Base-by-base conservation (phyloP, 2,113 vertebrate genomes). In the Clarias magur region DNA sequence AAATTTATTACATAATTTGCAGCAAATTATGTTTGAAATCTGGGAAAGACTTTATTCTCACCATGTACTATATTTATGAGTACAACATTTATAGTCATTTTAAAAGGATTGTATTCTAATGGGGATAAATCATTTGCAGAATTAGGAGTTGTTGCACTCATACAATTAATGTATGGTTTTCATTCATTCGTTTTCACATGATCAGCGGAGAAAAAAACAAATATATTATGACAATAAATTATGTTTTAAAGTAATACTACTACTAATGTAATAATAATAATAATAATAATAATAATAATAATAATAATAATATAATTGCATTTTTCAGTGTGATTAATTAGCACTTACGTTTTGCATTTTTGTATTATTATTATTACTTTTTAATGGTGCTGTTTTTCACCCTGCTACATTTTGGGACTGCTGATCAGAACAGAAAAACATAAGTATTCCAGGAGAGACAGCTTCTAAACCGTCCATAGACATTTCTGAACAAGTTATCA, bases 301-400 rank as follows among this genome's bases (percentile, higher is more conserved):
- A 7, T 6, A 48, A 48, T 8, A 48, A 48, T 8, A 6, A 48
- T 48, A 7, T 21, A 76, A 59, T 60, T 82, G 19, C 34, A 67
- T 67, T 82, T n/a, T 54, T 78, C 53, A 73, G 67, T 84, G 67
- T 57, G 16, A 38, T 59, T 59, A 27, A n/a, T 70, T 70, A 57
- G n/a, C 57, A 19, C 21, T 72, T 34, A 34, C 13, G 42, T 53
- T 30, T 56, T 34, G 53, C 65, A 56, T 73, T 21, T 27, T 75
- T 27, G 11, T 2, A 84, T 48, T 8, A 48, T 48, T 48, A 8
- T 48, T 48, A 42, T 48, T 48, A 38, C 2, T 38, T 48, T 48
- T 48, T 8, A 48, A 48, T 27, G 34, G 1, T 75, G 16, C 25
- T 56, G 34, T 54, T 68, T 48, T 80, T 23, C 53, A 30, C 48